Conservation (phyloP, 2,113 vertebrate genomes). For the Strigops habroptila region DNA sequence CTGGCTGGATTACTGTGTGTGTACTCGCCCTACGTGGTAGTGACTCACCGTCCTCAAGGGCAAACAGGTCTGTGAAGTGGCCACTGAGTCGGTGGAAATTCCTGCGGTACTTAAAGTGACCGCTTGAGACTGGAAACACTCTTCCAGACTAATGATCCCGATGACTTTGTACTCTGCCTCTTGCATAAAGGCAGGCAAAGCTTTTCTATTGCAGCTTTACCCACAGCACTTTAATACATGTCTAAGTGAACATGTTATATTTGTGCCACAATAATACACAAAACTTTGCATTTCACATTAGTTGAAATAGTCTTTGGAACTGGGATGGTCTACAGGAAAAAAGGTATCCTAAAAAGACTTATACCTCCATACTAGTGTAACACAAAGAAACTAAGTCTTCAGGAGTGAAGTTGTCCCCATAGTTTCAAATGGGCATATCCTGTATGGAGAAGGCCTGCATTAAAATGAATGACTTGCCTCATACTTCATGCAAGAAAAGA, state of each 20-base stretch:
- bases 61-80: not conserved
- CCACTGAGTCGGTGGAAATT: not conserved
- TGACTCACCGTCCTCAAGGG: not conserved
- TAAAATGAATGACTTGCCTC: not conserved
- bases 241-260: rapidly evolving
- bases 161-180: not conserved
- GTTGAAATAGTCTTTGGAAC: not conserved
- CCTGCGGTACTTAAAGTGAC: not conserved
- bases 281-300: not conserved
- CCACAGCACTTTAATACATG: not conserved
- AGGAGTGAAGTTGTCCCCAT: not conserved
- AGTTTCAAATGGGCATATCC: not conserved
- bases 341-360: not conserved
- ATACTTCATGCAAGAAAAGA: not conserved
- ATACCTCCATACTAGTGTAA: not conserved
- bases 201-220: not conserved
- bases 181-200: not conserved
- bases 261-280: not conserved
- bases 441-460: not conserved
- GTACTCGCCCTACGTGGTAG: rapidly evolving
- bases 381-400: not conserved
- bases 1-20: not conserved
- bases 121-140: not conserved
- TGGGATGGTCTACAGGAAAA: not conserved
- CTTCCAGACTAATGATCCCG: not conserved